Base-by-base conservation (phyloP, 1,140 invertebrate species). In the Bombus vancouverensis region DNA sequence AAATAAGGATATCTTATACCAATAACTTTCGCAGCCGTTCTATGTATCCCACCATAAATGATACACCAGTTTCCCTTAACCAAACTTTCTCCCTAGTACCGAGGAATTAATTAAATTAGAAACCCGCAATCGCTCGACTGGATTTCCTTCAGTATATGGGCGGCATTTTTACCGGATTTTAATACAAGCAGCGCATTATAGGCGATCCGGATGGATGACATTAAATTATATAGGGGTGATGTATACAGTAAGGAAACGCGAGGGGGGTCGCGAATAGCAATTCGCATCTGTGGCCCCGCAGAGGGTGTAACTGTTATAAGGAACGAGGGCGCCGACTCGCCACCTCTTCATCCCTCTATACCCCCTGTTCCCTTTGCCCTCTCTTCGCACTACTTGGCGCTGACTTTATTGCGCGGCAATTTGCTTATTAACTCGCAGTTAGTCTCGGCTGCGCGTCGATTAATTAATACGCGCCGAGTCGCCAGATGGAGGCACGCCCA, bases 351-450 rank as follows among this genome's bases (percentile, higher is more conserved):
- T 81, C 68, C 77, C 57, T 79, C 77, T 77, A 57, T 47, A 72
- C 70, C 70, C 28, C 87, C 85, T 81, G 87, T 85, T 72, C 85
- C 83, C 87, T 70, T 66, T 22, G 57, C 34, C 86, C 85, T 88
- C 88, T 85, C 83, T 87, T 90, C 88, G 62, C 81, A 78, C 28
- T 53, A 87, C 89, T 88, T 90, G 86, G 90, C 92, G 88, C 90
- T 89, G 93, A 94, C 93, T 95, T 95, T 94, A 95, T 95, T 94
- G 93, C 94, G 90, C 92, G 89, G 93, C 94, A 94, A 95, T 95
- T 94, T 95, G 94, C 94, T 95, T 95, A 95, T 95, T 94, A 94
- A 95, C 93, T 94, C 90, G 92, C 93, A 94, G 93, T 94, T 94
- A 94, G 94, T 93, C 91, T 94, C 92, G 93, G 92, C 91, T 94